Evolutionary conservation across 1,140 invertebrate species (phyloP).

Genomic region (Idris sp.): DNA sequence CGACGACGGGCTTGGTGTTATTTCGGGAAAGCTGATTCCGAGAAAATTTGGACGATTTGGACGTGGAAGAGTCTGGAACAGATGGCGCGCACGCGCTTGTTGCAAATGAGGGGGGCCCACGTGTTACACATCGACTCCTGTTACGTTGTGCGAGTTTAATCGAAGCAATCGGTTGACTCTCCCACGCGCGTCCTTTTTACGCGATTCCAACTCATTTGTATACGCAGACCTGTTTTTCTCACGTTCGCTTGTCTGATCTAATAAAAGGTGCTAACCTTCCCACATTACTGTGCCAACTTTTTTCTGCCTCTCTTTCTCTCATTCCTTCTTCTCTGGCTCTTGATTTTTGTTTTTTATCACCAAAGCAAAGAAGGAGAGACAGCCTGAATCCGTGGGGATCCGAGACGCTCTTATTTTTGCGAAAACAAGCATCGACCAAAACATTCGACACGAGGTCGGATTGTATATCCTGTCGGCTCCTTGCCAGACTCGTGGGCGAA

Average conservation of each 20-base stretch:
- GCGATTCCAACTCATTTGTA: constrained; percentile 45
- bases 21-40: constrained; percentile 44
- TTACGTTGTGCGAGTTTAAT: constrained; percentile 18
- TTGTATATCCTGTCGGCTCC: constrained; percentile 50
- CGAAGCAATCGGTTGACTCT: constrained; percentile 12
- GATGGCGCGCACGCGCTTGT: constrained; percentile 73
- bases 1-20: constrained; percentile 17
- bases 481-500: constrained; percentile 61
- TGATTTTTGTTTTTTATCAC: constrained; percentile 20
- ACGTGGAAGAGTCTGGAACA: constrained; percentile 64
- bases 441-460: constrained; percentile 55
- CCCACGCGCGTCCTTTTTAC: constrained; percentile 35
- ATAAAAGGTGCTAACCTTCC: constrained; percentile 60
- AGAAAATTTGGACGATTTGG: constrained; percentile 39
- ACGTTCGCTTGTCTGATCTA: constrained; percentile 57
- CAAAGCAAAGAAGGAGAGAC: constrained; percentile 40
- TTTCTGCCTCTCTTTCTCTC: constrained; percentile 2
- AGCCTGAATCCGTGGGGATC: constrained; percentile 35
- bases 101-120: constrained; percentile 68
- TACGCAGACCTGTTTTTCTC: constrained; percentile 50
- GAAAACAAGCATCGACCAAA: constrained; percentile 47
- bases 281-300: constrained; percentile 44
- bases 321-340: not conserved
- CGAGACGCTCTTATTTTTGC: constrained; percentile 53
- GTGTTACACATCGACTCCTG: constrained; percentile 50